A percentile compares a stretch with the other conserved stretches of the same genome.
Conservation (phyloP, 2,888 invertebrate genomes). For the Tetramorium bicarinatum region DNA sequence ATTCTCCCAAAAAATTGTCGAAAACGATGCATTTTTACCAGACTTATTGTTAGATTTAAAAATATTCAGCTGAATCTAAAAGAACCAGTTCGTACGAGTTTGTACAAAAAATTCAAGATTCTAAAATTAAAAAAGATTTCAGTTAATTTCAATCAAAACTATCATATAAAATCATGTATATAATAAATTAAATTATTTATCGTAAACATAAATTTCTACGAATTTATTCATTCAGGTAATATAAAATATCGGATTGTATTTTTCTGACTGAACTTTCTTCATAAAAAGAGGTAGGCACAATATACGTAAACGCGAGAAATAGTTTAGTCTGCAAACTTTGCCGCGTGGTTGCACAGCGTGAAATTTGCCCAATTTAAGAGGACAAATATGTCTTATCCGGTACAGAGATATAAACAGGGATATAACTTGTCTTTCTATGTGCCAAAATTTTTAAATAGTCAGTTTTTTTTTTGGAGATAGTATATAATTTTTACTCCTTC, state of each 20-base stretch:
- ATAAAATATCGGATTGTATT: not conserved
- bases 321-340: constrained; percentile 6
- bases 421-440: not conserved
- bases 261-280: not conserved
- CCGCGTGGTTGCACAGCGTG: constrained; percentile 21
- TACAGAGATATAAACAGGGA: not conserved
- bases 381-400: constrained; percentile 11
- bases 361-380: not conserved
- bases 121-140: not conserved
- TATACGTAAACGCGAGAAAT: not conserved
- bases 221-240: not conserved
- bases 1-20: not conserved
- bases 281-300: not conserved
- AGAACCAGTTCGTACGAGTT: not conserved
- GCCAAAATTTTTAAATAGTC: not conserved
- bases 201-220: not conserved
- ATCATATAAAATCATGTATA: no score
- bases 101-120: not conserved
- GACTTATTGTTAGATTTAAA: not conserved
- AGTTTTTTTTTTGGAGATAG: not conserved
- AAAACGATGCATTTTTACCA: not conserved
- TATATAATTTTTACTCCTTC: not conserved
- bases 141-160: not conserved
- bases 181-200: not conserved
- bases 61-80: not conserved